Conservation (phyloP, 2,113 vertebrate genomes). For the Henicopernis longicauda region DNA sequence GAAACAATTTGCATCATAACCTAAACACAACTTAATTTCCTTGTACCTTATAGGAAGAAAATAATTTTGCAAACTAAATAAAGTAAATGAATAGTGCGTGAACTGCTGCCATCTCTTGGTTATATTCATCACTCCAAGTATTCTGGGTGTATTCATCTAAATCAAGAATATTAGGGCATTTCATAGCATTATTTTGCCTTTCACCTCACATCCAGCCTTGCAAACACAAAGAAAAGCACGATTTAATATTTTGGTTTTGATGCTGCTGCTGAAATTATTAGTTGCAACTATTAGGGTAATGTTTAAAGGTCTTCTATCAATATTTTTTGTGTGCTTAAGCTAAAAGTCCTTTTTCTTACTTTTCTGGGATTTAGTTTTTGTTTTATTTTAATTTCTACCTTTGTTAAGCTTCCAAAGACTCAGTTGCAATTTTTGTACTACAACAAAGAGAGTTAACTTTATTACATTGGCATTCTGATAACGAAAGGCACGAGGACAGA, state of each 20-base stretch:
- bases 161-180: neutral
- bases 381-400: neutral
- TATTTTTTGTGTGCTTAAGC: neutral
- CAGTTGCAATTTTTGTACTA: neutral
- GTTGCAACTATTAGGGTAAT: neutral
- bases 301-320: neutral
- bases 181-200: neutral
- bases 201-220: neutral
- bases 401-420: neutral
- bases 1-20: neutral
- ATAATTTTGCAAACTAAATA: neutral
- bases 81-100: constrained; percentile 13
- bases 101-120: constrained; percentile 59
- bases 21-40: neutral
- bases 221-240: neutral
- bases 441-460: neutral
- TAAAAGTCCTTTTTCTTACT: neutral
- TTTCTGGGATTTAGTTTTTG: neutral
- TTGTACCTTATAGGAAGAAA: neutral
- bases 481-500: neutral
- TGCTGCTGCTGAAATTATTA: neutral
- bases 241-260: neutral
- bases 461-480: neutral
- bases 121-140: neutral
- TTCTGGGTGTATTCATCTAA: neutral